A percentile compares a stretch with the other conserved stretches of the same genome.
phyloP scores from a whole-genome alignment of 2,888 invertebrate genomes.

The Phengaris arion region DNA sequence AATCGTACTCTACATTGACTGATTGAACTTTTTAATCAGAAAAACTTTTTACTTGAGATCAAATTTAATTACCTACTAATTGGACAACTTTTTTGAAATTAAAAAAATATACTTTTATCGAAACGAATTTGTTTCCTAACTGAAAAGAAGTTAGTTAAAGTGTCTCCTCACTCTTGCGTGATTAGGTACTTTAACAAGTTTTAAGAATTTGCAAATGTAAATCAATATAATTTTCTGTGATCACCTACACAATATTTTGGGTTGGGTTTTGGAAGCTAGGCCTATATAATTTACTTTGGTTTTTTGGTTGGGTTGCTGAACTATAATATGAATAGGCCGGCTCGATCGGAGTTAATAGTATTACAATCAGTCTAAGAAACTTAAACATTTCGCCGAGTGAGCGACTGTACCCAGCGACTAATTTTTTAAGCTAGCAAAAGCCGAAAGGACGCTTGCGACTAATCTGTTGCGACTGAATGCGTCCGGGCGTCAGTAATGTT shows the following conservation, averaged over 20 bases:
- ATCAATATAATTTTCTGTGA: background rate
- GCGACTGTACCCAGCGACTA: too few relatives aligned
- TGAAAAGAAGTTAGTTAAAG: background rate
- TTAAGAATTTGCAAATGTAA: background rate
- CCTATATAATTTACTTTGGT: background rate
- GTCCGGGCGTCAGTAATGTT: too few relatives aligned
- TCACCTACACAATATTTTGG: background rate
- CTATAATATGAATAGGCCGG: too few relatives aligned
- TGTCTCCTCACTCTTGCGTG: background rate
- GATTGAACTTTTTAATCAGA: background rate
- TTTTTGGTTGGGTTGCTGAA: too few relatives aligned
- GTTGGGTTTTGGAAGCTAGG: background rate
- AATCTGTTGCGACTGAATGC: too few relatives aligned
- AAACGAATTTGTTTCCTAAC: background rate
- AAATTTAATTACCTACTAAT: background rate
- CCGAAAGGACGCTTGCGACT: too few relatives aligned
- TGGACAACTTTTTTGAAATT: background rate
- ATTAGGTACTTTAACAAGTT: background rate
- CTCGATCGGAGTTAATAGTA: too few relatives aligned
- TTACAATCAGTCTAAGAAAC: too few relatives aligned
- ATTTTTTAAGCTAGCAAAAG: too few relatives aligned
- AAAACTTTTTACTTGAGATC: background rate
- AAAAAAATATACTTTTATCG: background rate
- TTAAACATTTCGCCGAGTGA: too few relatives aligned
- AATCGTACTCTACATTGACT: background rate